Evolutionary conservation across 2,797 vertebrate genomes (phyloP).

Genomic region (Falco rusticolus): DNA sequence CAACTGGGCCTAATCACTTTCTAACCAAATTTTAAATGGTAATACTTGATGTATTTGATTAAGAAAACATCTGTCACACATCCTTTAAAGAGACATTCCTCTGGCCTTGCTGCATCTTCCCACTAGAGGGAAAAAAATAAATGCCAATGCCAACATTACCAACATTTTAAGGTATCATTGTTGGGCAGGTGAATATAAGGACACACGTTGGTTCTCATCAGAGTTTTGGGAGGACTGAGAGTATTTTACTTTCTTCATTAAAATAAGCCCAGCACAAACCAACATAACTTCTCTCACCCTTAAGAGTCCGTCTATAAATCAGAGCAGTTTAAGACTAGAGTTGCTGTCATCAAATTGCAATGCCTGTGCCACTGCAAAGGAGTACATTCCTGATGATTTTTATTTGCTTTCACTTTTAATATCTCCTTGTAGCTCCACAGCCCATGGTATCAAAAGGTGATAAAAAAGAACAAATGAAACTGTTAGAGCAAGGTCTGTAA

Average conservation of each 20-base stretch:
- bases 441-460: neutral
- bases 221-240: neutral
- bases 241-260: neutral
- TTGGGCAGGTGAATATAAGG: too few relatives aligned
- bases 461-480: neutral
- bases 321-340: too few relatives aligned
- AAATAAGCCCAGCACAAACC: neutral
- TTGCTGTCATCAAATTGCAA: too few relatives aligned
- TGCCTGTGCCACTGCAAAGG: too few relatives aligned
- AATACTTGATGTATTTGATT: slow-evolving; percentile 61
- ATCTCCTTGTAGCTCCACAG: too few relatives aligned
- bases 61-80: slow-evolving; percentile 65
- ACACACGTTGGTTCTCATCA: neutral
- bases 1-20: slow-evolving; percentile 64
- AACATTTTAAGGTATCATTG: neutral
- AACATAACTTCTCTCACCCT: neutral
- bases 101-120: neutral
- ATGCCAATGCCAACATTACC: neutral
- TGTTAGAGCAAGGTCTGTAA: neutral
- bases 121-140: neutral
- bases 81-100: neutral
- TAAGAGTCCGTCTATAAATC: too few relatives aligned
- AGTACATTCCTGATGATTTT: too few relatives aligned
- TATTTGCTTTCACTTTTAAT: too few relatives aligned
- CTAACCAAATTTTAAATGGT: slow-evolving; percentile 66